Evolutionary conservation across 1,140 invertebrate genomes (phyloP), one percentile per base, ranked within the genome.

Genomic region (Drosophila baimaii): DNA sequence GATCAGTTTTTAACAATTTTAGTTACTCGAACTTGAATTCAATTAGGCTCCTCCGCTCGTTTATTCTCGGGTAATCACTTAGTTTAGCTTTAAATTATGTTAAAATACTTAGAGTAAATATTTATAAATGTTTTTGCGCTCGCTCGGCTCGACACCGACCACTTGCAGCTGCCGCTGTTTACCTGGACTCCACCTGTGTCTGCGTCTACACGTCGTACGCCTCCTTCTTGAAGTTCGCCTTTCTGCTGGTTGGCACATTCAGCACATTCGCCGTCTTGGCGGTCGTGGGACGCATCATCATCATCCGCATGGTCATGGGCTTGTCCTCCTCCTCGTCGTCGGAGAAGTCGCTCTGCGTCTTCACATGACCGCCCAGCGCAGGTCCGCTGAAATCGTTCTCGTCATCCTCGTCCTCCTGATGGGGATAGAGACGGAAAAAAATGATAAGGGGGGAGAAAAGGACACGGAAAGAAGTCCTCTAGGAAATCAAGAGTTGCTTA

Each of bases 311-410:
- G 29, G 90, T 92, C 69, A 90, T 86, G 7, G 91, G 91, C 69
- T 82, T 90, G 41, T 91, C 90, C 61, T 91, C 90, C 66, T 91
- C 90, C 39, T 92, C 91, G 29, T 92, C 91, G 23, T 92, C 91
- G 27, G 90, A 91, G 51, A 79, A 91, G 58, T 92, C 91, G 57
- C 90, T 92, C 51, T 82, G 86, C 3, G 89, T 90, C 63, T 90
- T 90, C 19, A 92, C 79, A 65, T 79, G 90, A 7, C 91, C 91
- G 35, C 91, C 91, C 62, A 92, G 66, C n/a, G 91, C 90, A 4
- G 91, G 81, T 13, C 91, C 91, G 71, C 88, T 92, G 33, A 79
- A 92, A 51, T 92, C 90, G 61, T 91, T 90, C 54, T 92, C 90
- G 54, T 92, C 91, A 54, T 92, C 83, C 15, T 88, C 83, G 13